These are phyloP conservation scores for Palaemon carinicauda DNA, from an alignment of 1,140 invertebrate genomes.

Conservation along the genomic window DNA sequence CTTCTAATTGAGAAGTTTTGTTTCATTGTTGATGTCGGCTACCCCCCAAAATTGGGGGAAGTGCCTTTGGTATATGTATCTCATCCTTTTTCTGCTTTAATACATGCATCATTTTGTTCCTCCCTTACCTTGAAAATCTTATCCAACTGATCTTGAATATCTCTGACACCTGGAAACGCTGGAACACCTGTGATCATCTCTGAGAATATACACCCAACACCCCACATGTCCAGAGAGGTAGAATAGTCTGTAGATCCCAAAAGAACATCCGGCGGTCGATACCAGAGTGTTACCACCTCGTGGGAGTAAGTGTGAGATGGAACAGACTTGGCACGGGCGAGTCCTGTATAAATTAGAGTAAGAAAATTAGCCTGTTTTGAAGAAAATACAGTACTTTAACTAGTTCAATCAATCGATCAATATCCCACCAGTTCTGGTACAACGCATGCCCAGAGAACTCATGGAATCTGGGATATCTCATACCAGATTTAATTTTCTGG, in stretches of 20 bases:
- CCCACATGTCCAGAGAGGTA: slow-evolving; percentile 92
- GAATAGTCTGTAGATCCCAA: slow-evolving; percentile 96
- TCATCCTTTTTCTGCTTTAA: no score
- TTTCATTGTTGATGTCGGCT: no score
- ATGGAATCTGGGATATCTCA: no score
- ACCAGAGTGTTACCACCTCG: slow-evolving; percentile 89
- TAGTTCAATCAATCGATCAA: no score
- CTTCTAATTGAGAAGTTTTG: no score
- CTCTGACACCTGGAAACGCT: slow-evolving; percentile 93
- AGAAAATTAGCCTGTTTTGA: no score
- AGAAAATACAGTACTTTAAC: no score
- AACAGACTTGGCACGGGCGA: slow-evolving; percentile 95
- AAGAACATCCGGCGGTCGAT: slow-evolving; percentile 93
- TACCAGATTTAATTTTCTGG: no score
- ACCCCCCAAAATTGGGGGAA: no score
- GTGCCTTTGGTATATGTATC: no score
- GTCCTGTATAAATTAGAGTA: slow-evolving; percentile 62
- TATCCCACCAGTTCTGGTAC: no score
- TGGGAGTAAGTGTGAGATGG: slow-evolving; percentile 97
- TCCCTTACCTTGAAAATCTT: slow-evolving; percentile 88
- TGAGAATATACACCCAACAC: slow-evolving; percentile 97
- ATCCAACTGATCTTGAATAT: slow-evolving; percentile 94
- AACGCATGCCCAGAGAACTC: no score
- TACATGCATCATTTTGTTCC: not conserved
- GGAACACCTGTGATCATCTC: slow-evolving; percentile 97